Percentiles rank a stretch among this genome's conserved stretches.
phyloP scores from a whole-genome alignment of 2,113 vertebrate species.

The rabbit (Oryctolagus cuniculus) region mOryCun1.1 NC_091453.1:20199501-20200000 shows the following conservation, averaged over 20 bases:
- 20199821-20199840: not conserved
- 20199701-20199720: not conserved
- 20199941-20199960: not conserved
- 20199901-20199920: not conserved
- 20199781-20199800: not conserved
- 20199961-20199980: not conserved
- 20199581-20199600: not conserved
- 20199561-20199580: not conserved
- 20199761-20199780: not conserved
- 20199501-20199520: not conserved
- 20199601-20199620: not conserved
- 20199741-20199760: not conserved
- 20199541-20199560: not conserved
- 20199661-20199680: slow-evolving; percentile 30
- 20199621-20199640: not conserved
- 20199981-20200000: not conserved
- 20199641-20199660: not conserved
- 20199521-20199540: not conserved
- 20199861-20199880: not conserved
- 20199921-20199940: not conserved
- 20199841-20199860: not conserved
- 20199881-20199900: not conserved
- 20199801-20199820: not conserved
- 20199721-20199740: not conserved
- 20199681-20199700: not conserved